Percentiles rank a stretch among this genome's conserved stretches.
phyloP scores from a whole-genome alignment of 2,797 vertebrate genomes.

The Nannoperca obscura region DNA sequence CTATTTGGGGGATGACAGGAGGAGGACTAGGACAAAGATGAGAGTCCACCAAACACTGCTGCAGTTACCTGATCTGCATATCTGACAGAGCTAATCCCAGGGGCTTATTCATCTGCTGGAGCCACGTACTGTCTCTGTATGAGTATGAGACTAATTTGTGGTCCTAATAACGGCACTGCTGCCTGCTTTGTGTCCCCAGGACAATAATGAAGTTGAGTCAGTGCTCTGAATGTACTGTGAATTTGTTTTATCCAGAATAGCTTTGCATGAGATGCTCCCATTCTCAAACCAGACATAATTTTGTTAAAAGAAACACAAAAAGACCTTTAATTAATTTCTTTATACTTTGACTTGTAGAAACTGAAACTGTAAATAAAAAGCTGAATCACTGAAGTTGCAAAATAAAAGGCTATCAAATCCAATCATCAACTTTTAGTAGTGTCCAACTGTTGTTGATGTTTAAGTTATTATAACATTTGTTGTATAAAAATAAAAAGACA shows the following conservation, averaged over 20 bases:
- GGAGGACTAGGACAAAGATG: slow-evolving; percentile 21
- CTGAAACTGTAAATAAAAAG: slow-evolving; percentile 42
- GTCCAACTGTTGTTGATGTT: slow-evolving; percentile 13
- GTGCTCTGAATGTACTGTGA: slow-evolving; percentile 30
- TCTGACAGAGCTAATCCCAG: slow-evolving; percentile 27
- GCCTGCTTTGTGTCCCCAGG: slow-evolving; percentile 41
- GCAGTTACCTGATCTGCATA: slow-evolving; percentile 35
- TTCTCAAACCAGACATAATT: slow-evolving; percentile 27
- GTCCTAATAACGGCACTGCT: slow-evolving; percentile 42
- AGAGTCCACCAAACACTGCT: slow-evolving; percentile 20
- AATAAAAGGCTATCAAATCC: slow-evolving; percentile 32
- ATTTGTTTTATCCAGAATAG: slow-evolving; percentile 28
- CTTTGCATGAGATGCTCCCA: slow-evolving; percentile 17
- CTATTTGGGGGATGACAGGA: slow-evolving; percentile 15
- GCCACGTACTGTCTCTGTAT: slow-evolving; percentile 22
- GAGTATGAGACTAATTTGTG: slow-evolving; percentile 46
- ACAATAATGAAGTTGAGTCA: slow-evolving; percentile 38
- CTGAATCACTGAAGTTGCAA: slow-evolving; percentile 24
- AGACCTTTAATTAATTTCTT: slow-evolving; percentile 41
- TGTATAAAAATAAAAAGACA: not conserved
- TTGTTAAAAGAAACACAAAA: slow-evolving; percentile 30
- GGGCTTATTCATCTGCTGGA: slow-evolving; percentile 32
- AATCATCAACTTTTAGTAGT: slow-evolving; percentile 26
- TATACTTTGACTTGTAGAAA: slow-evolving; percentile 21
- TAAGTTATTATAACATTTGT: not conserved